phyloP scores from a whole-genome alignment of 2,113 vertebrate species.

The Cynocephalus volans region DNA sequence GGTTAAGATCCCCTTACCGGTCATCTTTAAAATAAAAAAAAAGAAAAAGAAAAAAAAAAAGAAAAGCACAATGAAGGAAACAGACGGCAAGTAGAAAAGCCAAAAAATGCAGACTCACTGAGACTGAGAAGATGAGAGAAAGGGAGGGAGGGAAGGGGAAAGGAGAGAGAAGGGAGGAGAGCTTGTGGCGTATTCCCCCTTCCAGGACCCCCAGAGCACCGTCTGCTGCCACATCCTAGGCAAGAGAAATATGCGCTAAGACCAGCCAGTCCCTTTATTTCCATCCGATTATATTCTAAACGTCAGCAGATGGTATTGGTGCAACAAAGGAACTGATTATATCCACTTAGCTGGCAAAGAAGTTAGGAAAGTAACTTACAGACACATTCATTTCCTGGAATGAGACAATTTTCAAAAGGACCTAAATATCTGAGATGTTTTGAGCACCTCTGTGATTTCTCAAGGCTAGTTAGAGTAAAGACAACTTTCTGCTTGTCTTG shows the following conservation, averaged over 20 bases:
- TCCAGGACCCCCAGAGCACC: background rate
- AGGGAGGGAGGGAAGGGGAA: background rate
- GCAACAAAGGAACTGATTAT: background rate
- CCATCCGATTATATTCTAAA: constrained; percentile 12
- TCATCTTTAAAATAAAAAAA: no score
- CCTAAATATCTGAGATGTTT: background rate
- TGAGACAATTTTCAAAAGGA: constrained; percentile 27
- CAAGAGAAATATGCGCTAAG: background rate
- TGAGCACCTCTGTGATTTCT: background rate
- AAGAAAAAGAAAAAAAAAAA: background rate
- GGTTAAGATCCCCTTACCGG: no score
- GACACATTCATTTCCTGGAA: background rate
- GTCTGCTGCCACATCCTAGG: background rate
- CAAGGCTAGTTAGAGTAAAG: background rate
- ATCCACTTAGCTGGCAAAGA: constrained; percentile 40
- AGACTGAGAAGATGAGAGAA: background rate
- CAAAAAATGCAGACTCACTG: background rate
- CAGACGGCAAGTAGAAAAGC: background rate
- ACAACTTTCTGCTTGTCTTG: background rate
- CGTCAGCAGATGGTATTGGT: background rate
- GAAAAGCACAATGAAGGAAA: background rate
- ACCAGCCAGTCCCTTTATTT: background rate
- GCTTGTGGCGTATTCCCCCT: background rate
- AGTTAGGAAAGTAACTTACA: constrained; percentile 38
- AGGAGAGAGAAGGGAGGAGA: background rate